phyloP scores from a whole-genome alignment of 2,113 vertebrate genomes.

The Chionodraco myersi region DNA sequence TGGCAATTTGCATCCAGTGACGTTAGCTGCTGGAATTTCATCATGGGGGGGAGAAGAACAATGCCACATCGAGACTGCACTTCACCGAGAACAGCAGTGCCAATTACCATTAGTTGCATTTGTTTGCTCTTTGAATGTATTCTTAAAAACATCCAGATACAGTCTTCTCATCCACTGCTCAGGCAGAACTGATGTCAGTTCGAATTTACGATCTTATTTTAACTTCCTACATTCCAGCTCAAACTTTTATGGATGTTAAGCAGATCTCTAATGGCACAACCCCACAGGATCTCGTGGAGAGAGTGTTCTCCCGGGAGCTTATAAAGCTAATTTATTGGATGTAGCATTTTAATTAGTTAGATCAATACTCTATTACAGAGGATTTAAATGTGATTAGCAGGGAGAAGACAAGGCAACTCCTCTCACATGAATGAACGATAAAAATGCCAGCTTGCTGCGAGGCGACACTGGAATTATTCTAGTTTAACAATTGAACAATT shows the following conservation, averaged over 20 bases:
- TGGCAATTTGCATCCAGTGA: slow-evolving; percentile 67
- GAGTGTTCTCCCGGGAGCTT: slow-evolving; percentile 1
- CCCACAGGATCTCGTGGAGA: not conserved
- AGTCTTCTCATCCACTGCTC: not conserved
- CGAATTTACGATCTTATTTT: not conserved
- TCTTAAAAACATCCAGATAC: not conserved
- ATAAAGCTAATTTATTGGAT: slow-evolving; percentile 45
- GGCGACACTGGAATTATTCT: slow-evolving; percentile 26
- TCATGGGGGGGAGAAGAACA: slow-evolving; percentile 9
- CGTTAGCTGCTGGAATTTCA: slow-evolving; percentile 51
- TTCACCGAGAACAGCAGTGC: slow-evolving; percentile 15
- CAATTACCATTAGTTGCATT: slow-evolving; percentile 41
- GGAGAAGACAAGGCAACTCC: slow-evolving; percentile 17
- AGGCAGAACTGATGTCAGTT: not conserved
- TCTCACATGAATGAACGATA: slow-evolving; percentile 21
- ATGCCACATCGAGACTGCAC: slow-evolving; percentile 25
- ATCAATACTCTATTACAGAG: slow-evolving; percentile 61
- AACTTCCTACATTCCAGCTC: not conserved
- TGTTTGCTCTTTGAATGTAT: slow-evolving; percentile 18
- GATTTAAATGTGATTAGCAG: slow-evolving; percentile 45
- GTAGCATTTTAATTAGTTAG: slow-evolving; percentile 63
- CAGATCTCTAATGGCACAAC: not conserved
- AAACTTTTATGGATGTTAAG: slow-evolving; percentile 45
- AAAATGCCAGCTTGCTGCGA: slow-evolving; percentile 18
- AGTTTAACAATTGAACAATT: slow-evolving; percentile 34